Conservation (phyloP, 2,888 invertebrate species). For the Lasius fuliginosus region DNA sequence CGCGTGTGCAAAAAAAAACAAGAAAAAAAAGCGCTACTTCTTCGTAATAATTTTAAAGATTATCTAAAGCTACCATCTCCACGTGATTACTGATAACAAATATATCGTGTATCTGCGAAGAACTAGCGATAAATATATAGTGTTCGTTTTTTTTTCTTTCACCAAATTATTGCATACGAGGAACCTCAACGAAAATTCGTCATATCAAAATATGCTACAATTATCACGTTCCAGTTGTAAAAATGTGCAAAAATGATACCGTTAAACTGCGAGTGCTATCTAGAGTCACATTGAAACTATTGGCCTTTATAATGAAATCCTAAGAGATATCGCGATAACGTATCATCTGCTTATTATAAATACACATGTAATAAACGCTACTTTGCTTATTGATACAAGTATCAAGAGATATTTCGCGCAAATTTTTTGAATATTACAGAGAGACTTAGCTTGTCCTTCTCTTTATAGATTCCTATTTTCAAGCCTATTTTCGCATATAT, state of each 20-base stretch:
- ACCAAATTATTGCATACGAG: slow-evolving; percentile 27
- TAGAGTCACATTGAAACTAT: slow-evolving; percentile 59
- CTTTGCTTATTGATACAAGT: neutral
- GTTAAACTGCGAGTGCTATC: slow-evolving; percentile 69
- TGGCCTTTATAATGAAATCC: slow-evolving; percentile 49
- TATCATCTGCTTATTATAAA: slow-evolving; percentile 33
- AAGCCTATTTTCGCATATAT: neutral
- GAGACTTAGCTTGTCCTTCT: neutral
- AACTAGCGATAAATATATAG: slow-evolving; percentile 30
- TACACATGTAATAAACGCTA: slow-evolving; percentile 5
- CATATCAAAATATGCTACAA: slow-evolving; percentile 67
- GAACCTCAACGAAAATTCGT: slow-evolving; percentile 52
- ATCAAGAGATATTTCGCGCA: slow-evolving; percentile 23
- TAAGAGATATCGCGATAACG: slow-evolving; percentile 25
- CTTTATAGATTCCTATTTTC: neutral
- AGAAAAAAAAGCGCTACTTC: slow-evolving; percentile 18
- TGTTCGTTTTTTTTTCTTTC: slow-evolving; percentile 23
- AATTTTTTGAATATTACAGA: slow-evolving; percentile 23
- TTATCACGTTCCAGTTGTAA: slow-evolving; percentile 69
- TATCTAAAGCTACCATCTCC: slow-evolving; percentile 19
- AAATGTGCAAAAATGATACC: slow-evolving; percentile 82
- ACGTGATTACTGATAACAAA: neutral
- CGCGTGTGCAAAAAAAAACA: neutral
- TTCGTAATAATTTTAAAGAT: slow-evolving; percentile 20
- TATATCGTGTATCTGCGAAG: slow-evolving; percentile 3